Base-by-base conservation (phyloP, 2,797 vertebrate genomes). In the Taenioides sp. region DNA sequence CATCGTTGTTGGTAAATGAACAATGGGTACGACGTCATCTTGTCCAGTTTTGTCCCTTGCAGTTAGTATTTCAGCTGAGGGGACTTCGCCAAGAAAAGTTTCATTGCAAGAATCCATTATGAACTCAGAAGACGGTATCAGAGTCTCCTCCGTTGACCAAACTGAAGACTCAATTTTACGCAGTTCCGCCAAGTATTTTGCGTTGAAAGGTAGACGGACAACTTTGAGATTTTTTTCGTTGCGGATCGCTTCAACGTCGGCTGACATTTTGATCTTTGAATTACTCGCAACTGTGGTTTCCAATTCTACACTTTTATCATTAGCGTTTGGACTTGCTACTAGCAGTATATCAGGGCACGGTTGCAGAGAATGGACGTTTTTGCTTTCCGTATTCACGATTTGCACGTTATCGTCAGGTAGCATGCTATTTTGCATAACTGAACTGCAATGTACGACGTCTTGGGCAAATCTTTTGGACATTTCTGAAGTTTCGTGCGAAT, bases 101-200 rank as follows among this genome's bases (percentile, higher is more conserved):
- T 70, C 77, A 22, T 75, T 72, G 0, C 58, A 69, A 47, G 83
- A 73, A 11, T 83, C 86, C 1, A 80, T 67, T 65, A 86, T 40
- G 0, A 74, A 84, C 3, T 91, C 89, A 0, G 80, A 49, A 2
- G 90, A 86, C 0, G 89, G 81, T 14, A 88, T 65, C 47, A 89
- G 74, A 5, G 91, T 89, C 12, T 93, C 85, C 4, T 88, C 91
- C 18, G 82, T 34, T 0, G 93, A 94, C 94, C 93, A 94, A 62
- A 93, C 84, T 0, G 86, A 85, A 6, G 91, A 86, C 49, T 94
- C 93, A 70, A 91, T 87, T 78, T 85, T 90, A 61, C 77, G 83
- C 50, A 92, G 76, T 58, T 93, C 86, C 27, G 92, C 87, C 72
- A 91, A 75, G 68, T 88, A 88, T 47, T 83, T 83, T 0, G 86